Percentiles rank a stretch among this genome's conserved stretches.
Evolutionary conservation across 1,140 invertebrate genomes (phyloP).

Genomic region (Pissodes strobi): DNA sequence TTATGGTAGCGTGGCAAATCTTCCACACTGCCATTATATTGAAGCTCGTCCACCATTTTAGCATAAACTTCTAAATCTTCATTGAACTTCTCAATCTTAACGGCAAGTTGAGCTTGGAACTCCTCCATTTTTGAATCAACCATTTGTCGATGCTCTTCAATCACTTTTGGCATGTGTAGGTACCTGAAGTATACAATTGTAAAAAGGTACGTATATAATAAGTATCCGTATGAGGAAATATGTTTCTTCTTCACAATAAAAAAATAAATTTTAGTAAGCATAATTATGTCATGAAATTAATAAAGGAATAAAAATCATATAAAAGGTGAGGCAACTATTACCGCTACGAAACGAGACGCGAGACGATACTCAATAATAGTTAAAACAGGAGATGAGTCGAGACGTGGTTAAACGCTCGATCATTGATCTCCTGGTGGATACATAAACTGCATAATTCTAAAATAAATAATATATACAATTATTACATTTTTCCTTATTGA

Average conservation of each 20-base stretch:
- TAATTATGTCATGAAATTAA: no score
- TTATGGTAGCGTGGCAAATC: constrained; percentile 84
- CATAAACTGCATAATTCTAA: no score
- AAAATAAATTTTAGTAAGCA: no score
- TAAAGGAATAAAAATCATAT: no score
- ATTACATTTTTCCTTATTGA: no score
- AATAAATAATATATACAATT: no score
- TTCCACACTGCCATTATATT: constrained; percentile 86
- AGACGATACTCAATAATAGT: no score
- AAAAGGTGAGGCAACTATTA: no score
- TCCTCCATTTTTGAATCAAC: constrained; percentile 82
- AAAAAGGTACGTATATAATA: background rate
- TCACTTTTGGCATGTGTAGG: constrained; percentile 74
- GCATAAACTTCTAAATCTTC: constrained; percentile 81
- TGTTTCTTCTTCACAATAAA: background rate
- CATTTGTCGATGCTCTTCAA: constrained; percentile 81
- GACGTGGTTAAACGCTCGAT: no score
- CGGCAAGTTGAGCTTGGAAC: constrained; percentile 80
- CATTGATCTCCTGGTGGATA: no score
- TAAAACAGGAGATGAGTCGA: no score
- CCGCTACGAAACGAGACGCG: no score
- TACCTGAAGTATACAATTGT: constrained; percentile 34
- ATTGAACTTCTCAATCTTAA: constrained; percentile 69
- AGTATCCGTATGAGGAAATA: background rate
- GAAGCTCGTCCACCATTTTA: constrained; percentile 83